Percentiles rank a stretch among this genome's conserved stretches.
Evolutionary conservation across 2,888 invertebrate species (phyloP).

Genomic region (Agriopis leucophaearia): DNA sequence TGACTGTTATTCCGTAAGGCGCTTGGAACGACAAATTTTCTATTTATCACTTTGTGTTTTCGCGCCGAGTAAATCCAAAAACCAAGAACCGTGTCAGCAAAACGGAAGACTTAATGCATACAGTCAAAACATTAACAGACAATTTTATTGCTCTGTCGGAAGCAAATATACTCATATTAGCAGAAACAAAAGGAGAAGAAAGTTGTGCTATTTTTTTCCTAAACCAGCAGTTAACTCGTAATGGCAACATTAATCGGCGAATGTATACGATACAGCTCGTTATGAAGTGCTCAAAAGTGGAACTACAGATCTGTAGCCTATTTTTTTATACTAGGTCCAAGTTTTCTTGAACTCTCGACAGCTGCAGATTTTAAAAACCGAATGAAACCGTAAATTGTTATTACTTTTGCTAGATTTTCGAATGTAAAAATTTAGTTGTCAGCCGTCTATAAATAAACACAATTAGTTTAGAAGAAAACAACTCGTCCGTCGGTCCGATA

Average conservation of each 20-base stretch:
- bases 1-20: too few species aligned
- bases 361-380: too few species aligned
- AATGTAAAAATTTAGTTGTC: too few species aligned
- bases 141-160: constrained; percentile 14
- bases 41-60: too few species aligned
- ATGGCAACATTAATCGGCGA: constrained; percentile 45
- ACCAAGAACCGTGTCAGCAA: constrained; percentile 10
- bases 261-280: background rate
- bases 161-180: constrained; percentile 15
- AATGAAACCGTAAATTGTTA: too few species aligned
- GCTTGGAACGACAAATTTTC: too few species aligned
- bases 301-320: background rate
- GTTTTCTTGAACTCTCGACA: too few species aligned
- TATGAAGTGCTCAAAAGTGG: background rate
- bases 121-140: constrained; percentile 11
- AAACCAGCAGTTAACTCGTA: constrained; percentile 44
- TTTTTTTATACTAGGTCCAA: too few species aligned
- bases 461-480: too few species aligned
- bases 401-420: too few species aligned
- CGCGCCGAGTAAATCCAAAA: background rate
- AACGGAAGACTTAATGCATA: constrained; percentile 7
- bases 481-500: too few species aligned
- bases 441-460: too few species aligned
- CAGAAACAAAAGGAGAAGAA: constrained; percentile 27
- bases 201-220: constrained; percentile 35